Evolutionary conservation across 2,888 invertebrate species (phyloP).

Genomic region (Drosophila fungiperda): DNA sequence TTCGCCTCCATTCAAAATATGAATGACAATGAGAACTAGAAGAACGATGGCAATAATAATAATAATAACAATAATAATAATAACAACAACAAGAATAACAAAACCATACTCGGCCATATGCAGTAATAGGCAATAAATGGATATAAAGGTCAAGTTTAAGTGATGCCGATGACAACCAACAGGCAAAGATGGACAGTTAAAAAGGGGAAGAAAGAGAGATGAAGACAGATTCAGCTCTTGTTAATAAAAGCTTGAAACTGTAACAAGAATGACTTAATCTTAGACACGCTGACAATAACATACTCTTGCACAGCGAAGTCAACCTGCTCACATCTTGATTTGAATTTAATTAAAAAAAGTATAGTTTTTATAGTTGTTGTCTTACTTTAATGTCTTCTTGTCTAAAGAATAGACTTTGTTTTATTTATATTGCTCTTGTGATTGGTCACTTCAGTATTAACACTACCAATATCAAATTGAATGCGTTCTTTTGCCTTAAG

Average conservation of each 20-base stretch:
- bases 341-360: background rate
- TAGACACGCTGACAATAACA: slow-evolving; percentile 4
- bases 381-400: background rate
- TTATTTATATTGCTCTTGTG: background rate
- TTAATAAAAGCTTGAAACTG: background rate
- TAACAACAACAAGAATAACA: slow-evolving; percentile 35
- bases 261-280: background rate
- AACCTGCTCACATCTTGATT: background rate
- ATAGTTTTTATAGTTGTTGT: background rate
- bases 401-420: background rate
- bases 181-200: slow-evolving; percentile 4
- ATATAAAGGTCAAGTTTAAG: slow-evolving; percentile 78
- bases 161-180: slow-evolving; percentile 37
- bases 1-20: slow-evolving; percentile 53
- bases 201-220: background rate
- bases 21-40: slow-evolving; percentile 46
- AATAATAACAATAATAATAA: slow-evolving; percentile 24
- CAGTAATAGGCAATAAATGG: slow-evolving; percentile 73
- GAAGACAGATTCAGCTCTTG: background rate
- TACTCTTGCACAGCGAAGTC: background rate
- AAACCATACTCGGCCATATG: slow-evolving; percentile 51
- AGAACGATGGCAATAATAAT: slow-evolving; percentile 46
- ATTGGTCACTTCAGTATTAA: background rate
- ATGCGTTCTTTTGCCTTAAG: background rate
- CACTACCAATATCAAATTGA: background rate